phyloP scores from a whole-genome alignment of 23 tunicate species.

The Oikopleura vanhoeffeni region DNA sequence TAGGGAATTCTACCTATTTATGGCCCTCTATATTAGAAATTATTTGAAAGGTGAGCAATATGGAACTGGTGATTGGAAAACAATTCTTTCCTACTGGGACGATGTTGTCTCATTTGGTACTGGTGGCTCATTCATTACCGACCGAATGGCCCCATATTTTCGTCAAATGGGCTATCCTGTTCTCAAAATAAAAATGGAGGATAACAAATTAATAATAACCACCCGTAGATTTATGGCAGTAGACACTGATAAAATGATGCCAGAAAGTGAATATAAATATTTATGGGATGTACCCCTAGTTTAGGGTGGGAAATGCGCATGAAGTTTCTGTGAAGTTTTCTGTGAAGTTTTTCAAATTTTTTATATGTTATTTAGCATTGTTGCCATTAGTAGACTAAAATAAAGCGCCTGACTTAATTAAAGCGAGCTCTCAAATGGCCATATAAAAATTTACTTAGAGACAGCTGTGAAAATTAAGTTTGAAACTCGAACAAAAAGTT shows the following conservation, averaged over 20 bases:
- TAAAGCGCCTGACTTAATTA: no score
- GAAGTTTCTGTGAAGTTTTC: no score
- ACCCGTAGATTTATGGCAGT: not conserved
- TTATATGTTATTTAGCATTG: no score
- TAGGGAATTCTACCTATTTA: no score
- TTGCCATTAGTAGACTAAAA: no score
- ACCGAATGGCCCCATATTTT: not conserved
- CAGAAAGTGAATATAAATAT: not conserved
- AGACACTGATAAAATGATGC: not conserved
- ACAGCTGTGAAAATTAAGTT: no score
- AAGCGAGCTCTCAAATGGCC: no score
- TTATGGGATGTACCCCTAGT: not conserved
- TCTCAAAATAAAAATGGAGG: not conserved
- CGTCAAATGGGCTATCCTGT: not conserved
- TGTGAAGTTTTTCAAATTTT: no score
- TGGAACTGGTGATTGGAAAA: not conserved
- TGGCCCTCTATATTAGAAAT: no score
- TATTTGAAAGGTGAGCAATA: not conserved
- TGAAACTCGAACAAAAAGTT: no score
- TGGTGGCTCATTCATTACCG: not conserved
- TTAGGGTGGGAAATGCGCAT: no score
- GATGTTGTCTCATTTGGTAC: not conserved
- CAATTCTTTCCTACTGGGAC: not conserved
- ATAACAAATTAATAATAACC: not conserved
- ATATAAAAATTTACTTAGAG: no score